Base-by-base conservation (phyloP, 2,113 vertebrate genomes). In the Rhabdornis inornatus region DNA sequence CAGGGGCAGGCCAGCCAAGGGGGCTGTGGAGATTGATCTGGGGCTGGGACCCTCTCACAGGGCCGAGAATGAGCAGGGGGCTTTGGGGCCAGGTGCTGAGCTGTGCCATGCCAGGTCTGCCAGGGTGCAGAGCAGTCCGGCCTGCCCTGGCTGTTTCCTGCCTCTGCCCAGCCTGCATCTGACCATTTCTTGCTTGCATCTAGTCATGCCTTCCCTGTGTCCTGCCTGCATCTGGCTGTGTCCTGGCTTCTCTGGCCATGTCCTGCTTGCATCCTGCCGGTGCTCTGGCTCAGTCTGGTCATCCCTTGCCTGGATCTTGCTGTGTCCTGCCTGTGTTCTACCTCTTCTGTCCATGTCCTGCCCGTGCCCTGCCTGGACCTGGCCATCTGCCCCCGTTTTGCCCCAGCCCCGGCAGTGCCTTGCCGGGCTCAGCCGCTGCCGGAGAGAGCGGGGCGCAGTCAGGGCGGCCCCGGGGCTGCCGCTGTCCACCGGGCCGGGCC, bases 1-100 rank as follows among this genome's bases (percentile, higher is more conserved):
- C 5, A 3, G 28, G 10, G 5, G 0, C 40, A 69, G 12, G 57
- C 39, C 2, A 3, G 28, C 27, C 23, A 17, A 22, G 8, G 6
- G 16, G 13, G 8, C 70, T 63, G 10, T 60, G n/a, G 39, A 47
- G 50, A 25, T 57, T 63, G 47, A 31, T 13, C 25, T 4, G 31
- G 15, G 15, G 10, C 59, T n/a, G 56, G 31, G 49, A 71, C 42
- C 40, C 10, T 45, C 42, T 72, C 5, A 1, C 15, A 39, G 24
- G 25, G 10, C 44, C 74, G 88, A 31, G 6, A 25, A 37, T 15
- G 50, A 70, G 31, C 18, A 3, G 16, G 42, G 30, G n/a, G 20
- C 16, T 40, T 11, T 21, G 39, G 45, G 59, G 18, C 33, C 0
- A 1, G 59, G 20, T 1, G 6, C 66, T 44, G 47, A 87, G 63